These are phyloP conservation scores for Terebella lapidaria DNA, from an alignment of 2,888 invertebrate species.

Conservation along the genomic window DNA sequence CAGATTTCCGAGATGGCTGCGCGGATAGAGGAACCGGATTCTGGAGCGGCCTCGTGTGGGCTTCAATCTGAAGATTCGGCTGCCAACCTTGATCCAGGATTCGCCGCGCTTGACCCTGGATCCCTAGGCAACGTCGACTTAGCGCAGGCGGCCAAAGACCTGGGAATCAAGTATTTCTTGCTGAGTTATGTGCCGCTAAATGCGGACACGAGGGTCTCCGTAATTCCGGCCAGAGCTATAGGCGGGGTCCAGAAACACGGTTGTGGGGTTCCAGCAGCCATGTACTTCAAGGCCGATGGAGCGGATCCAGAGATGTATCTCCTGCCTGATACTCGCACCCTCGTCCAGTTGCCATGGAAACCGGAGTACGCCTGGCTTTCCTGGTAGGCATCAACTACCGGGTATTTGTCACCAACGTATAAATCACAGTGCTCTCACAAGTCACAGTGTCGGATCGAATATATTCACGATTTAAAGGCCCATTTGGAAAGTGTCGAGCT, in stretches of 20 bases:
- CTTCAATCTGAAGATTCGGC: too few relatives aligned
- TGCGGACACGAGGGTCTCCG: conserved; percentile 17
- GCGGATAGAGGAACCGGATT: too few relatives aligned
- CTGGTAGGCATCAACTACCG: conserved; percentile 15
- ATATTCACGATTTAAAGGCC: too few relatives aligned
- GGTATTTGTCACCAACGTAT: too few relatives aligned
- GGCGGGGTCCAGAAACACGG: conserved; percentile 21
- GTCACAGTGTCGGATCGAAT: too few relatives aligned
- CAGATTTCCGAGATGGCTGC: too few relatives aligned
- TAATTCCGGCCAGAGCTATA: conserved; percentile 22
- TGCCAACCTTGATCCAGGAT: neutral
- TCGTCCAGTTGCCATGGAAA: conserved; percentile 29
- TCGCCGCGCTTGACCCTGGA: neutral
- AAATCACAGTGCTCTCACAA: too few relatives aligned
- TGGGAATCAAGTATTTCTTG: conserved; percentile 27
- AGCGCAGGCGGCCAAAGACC: conserved; percentile 17
- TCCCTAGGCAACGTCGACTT: conserved; percentile 13
- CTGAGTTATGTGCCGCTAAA: conserved; percentile 25
- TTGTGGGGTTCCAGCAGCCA: conserved; percentile 21
- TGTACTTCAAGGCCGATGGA: conserved; percentile 23
- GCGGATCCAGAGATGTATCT: conserved; percentile 26
- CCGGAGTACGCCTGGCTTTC: conserved; percentile 26
- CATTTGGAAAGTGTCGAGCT: too few relatives aligned
- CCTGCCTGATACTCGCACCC: conserved; percentile 24
- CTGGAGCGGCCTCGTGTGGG: too few relatives aligned